phyloP scores from a whole-genome alignment of 2,797 vertebrate species.

The Tarsius wallacei region DNA sequence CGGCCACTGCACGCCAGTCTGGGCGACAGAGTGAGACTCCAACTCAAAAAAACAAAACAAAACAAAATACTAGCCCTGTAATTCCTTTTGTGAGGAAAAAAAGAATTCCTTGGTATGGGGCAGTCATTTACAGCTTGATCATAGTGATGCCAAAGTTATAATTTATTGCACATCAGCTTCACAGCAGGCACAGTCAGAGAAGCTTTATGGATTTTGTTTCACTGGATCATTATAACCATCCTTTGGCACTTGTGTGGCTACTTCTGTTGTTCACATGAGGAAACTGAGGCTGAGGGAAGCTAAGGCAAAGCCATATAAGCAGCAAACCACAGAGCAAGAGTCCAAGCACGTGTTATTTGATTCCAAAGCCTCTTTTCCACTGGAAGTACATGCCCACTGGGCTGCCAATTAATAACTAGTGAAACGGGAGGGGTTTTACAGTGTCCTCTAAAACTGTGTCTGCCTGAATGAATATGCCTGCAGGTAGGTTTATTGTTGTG shows the following conservation, averaged over 20 bases:
- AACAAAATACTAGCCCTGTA: neutral
- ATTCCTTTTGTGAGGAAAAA: neutral
- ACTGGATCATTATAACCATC: neutral
- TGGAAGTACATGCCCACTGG: neutral
- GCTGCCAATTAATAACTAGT: neutral
- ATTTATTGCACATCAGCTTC: neutral
- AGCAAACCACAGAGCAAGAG: neutral
- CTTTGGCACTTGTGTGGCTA: neutral
- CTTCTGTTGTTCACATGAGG: constrained; percentile 22
- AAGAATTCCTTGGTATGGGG: neutral
- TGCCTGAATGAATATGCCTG: constrained; percentile 7
- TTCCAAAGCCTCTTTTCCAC: neutral
- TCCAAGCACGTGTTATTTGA: neutral
- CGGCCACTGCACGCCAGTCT: too few species aligned
- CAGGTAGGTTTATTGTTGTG: neutral
- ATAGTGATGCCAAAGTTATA: neutral
- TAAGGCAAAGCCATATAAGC: neutral
- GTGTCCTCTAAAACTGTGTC: neutral
- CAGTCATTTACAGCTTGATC: neutral
- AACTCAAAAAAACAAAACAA: too few species aligned
- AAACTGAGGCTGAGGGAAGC: neutral
- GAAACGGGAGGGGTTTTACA: neutral
- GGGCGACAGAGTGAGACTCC: too few species aligned
- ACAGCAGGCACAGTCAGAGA: neutral
- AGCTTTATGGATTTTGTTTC: neutral